These are phyloP conservation scores for Mythimna vitellina DNA, from an alignment of 2,888 invertebrate species.

Conservation along the genomic window DNA sequence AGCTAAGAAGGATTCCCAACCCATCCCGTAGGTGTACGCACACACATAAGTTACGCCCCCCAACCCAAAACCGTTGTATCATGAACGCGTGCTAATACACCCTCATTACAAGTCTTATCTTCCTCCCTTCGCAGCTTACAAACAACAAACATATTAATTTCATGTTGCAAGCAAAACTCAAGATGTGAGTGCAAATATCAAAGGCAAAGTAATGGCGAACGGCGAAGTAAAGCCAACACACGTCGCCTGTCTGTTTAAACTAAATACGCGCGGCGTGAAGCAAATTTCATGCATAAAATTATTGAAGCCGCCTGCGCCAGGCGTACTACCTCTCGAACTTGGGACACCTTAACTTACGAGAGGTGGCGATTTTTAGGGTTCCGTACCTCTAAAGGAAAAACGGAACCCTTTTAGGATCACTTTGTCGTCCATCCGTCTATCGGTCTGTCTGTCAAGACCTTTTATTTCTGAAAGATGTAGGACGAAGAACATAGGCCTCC, in stretches of 20 bases:
- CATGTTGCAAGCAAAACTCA: slow-evolving; percentile 55
- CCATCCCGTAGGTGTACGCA: not conserved
- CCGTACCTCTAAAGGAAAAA: no score
- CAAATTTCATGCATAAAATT: slow-evolving; percentile 89
- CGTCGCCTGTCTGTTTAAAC: slow-evolving; percentile 74
- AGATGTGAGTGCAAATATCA: slow-evolving; percentile 61
- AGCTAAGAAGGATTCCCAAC: no score
- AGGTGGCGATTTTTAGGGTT: slow-evolving; percentile 59
- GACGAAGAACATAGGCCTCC: no score
- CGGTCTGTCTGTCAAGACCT: no score
- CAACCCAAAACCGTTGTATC: not conserved
- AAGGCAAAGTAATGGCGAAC: slow-evolving; percentile 57
- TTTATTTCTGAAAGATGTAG: no score
- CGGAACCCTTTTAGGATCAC: no score
- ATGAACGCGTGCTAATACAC: slow-evolving; percentile 5
- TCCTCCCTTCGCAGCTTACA: slow-evolving; percentile 16
- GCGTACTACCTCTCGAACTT: slow-evolving; percentile 78
- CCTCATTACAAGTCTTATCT: slow-evolving; percentile 22
- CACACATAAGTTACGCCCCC: not conserved
- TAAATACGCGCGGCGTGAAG: slow-evolving; percentile 80
- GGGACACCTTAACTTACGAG: slow-evolving; percentile 55
- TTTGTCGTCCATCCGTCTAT: no score
- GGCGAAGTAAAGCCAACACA: slow-evolving; percentile 63
- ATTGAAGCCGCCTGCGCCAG: slow-evolving; percentile 80
- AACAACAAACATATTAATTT: slow-evolving; percentile 54